Conservation (phyloP, 2,888 invertebrate genomes). For the Caenorhabditis angaria region DNA sequence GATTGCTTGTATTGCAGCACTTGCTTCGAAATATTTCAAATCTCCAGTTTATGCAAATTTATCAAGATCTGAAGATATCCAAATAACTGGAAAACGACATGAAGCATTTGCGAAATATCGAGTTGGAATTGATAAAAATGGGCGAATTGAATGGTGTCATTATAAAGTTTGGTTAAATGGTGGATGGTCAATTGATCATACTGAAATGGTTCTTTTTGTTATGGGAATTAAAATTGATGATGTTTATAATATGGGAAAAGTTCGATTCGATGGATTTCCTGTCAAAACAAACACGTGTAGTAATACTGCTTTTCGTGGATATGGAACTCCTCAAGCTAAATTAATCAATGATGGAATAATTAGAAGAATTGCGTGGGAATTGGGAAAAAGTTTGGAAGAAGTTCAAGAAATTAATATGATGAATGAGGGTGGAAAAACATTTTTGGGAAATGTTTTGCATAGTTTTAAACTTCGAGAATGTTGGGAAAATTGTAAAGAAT, state of each 20-base stretch:
- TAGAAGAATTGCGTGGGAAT: slow-evolving; percentile 80
- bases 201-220: slow-evolving; percentile 73
- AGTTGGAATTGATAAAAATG: slow-evolving; percentile 77
- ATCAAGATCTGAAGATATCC: slow-evolving; percentile 92
- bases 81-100: slow-evolving; percentile 86
- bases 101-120: slow-evolving; percentile 85
- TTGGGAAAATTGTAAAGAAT: slow-evolving; percentile 82
- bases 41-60: slow-evolving; percentile 86
- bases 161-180: slow-evolving; percentile 84
- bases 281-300: slow-evolving; percentile 90
- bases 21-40: slow-evolving; percentile 40
- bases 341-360: slow-evolving; percentile 83
- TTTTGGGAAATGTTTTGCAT: slow-evolving; percentile 16
- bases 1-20: slow-evolving; percentile 33
- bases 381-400: slow-evolving; percentile 79
- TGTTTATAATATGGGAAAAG: slow-evolving; percentile 80
- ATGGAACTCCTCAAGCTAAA: slow-evolving; percentile 90
- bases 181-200: slow-evolving; percentile 85
- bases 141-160: slow-evolving; percentile 81
- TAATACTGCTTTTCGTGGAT: slow-evolving; percentile 86
- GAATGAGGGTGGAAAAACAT: slow-evolving; percentile 15
- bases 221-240: slow-evolving; percentile 31
- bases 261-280: slow-evolving; percentile 78
- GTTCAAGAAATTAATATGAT: slow-evolving; percentile 59
- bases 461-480: slow-evolving; percentile 75